Evolutionary conservation across 2,888 invertebrate genomes (phyloP).

Genomic region (Sesia apiformis): DNA sequence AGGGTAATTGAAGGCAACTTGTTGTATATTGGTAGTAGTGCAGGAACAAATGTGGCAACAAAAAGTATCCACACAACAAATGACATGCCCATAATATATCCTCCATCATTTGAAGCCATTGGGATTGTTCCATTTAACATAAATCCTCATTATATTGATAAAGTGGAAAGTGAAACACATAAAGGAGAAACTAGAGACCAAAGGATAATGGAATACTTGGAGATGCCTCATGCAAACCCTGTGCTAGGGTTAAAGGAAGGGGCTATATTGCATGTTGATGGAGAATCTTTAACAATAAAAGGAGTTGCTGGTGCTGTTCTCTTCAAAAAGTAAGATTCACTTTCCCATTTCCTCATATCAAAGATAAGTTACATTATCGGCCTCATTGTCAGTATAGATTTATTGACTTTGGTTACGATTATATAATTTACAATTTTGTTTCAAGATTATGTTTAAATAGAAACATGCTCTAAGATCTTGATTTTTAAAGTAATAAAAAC

Average conservation of each 20-base stretch:
- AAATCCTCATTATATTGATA: conserved; percentile 87
- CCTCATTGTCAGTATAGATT: no score
- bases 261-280: conserved; percentile 76
- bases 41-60: conserved; percentile 89
- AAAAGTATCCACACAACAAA: conserved; percentile 87
- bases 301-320: conserved; percentile 78
- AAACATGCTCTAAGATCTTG: no score
- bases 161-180: conserved; percentile 75
- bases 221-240: conserved; percentile 69
- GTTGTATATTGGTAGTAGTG: conserved; percentile 85
- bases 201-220: conserved; percentile 80
- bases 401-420: no score
- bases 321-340: conserved; percentile 74
- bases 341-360: no score
- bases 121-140: conserved; percentile 87
- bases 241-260: conserved; percentile 86
- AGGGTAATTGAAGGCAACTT: conserved; percentile 77
- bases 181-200: conserved; percentile 87
- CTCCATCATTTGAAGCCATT: conserved; percentile 82
- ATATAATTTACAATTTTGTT: no score
- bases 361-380: no score
- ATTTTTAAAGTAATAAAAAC: no score
- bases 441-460: no score
- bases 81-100: conserved; percentile 90
- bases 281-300: conserved; percentile 72